Conservation (phyloP, 2,797 vertebrate genomes). For the Ficedula albicollis region DNA sequence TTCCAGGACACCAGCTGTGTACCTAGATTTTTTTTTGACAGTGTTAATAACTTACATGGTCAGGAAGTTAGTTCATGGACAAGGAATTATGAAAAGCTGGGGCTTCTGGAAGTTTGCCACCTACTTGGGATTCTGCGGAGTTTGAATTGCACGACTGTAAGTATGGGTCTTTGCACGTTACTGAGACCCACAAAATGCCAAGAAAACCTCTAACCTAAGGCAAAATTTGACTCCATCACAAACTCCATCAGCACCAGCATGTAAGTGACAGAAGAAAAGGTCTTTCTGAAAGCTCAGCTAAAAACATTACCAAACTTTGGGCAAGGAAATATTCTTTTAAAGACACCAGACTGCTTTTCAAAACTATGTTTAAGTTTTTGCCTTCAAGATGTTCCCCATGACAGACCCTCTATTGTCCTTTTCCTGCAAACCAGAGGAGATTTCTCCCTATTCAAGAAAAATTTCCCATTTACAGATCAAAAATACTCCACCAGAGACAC, state of each 20-base stretch:
- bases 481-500: background rate
- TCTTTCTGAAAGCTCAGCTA: background rate
- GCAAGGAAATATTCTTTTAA: background rate
- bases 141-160: background rate
- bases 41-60: constrained; percentile 53
- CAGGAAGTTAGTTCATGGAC: constrained; percentile 65
- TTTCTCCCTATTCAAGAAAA: background rate
- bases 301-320: background rate
- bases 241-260: background rate
- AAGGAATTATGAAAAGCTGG: constrained; percentile 57
- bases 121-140: constrained; percentile 29
- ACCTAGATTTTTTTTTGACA: constrained; percentile 46
- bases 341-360: background rate
- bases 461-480: background rate
- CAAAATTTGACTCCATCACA: background rate
- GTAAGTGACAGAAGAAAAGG: background rate
- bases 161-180: background rate
- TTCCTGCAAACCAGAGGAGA: background rate
- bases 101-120: constrained; percentile 58
- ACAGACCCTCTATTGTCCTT: background rate
- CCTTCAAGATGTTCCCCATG: background rate
- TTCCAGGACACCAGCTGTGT: constrained; percentile 50
- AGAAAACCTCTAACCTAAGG: background rate
- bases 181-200: background rate
- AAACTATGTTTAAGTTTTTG: background rate